phyloP scores from a whole-genome alignment of 2,888 invertebrate species.

The Melangyna quadrimaculata region DNA sequence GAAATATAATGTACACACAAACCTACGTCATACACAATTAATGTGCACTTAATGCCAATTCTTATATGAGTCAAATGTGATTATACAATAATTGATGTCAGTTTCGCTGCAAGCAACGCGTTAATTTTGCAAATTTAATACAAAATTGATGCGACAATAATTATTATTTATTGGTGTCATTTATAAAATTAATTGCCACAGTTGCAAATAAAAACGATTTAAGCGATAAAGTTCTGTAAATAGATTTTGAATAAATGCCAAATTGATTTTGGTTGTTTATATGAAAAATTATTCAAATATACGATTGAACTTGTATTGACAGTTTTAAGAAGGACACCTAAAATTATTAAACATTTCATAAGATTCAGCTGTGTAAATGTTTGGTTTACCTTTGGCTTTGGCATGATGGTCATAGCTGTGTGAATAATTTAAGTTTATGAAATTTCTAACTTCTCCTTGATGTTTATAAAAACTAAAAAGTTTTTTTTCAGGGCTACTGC shows the following conservation, averaged over 20 bases:
- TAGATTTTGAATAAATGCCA: constrained; percentile 59
- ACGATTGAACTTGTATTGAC: constrained; percentile 40
- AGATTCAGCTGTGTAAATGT: not conserved
- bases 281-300: constrained; percentile 27
- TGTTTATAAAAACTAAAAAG: too few relatives aligned
- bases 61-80: not conserved
- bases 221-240: constrained; percentile 34
- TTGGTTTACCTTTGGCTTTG: constrained; percentile 1
- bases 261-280: constrained; percentile 24
- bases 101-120: constrained; percentile 18
- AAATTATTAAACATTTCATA: not conserved
- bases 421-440: not conserved
- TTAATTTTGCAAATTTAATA: constrained; percentile 10
- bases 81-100: constrained; percentile 48
- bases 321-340: not conserved
- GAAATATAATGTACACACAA: not conserved
- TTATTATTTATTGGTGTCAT: not conserved
- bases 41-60: not conserved
- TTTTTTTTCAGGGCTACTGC: too few relatives aligned
- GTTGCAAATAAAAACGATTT: constrained; percentile 37
- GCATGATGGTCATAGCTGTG: not conserved
- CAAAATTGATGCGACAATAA: not conserved
- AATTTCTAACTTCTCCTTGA: too few relatives aligned
- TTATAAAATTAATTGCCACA: constrained; percentile 55
- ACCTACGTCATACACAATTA: constrained; percentile 5